Evolutionary conservation across 2,113 vertebrate genomes (phyloP).

Genomic region (Hemiprocne comata): DNA sequence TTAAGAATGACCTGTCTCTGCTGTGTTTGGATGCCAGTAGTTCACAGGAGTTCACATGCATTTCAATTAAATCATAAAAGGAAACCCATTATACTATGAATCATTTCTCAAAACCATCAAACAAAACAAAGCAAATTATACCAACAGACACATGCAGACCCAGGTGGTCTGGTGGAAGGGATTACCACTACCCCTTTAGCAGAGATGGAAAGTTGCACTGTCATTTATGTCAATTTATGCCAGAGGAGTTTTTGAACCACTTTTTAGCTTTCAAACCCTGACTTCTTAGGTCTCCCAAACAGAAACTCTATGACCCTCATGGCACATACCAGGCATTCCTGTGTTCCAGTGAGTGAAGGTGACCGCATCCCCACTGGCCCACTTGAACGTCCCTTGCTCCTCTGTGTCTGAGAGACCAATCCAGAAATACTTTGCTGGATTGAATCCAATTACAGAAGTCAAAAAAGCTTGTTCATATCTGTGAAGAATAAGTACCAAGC

Average conservation of each 20-base stretch:
- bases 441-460: slow-evolving; percentile 88
- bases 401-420: slow-evolving; percentile 85
- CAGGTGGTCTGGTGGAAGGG: not conserved
- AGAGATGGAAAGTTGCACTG: not conserved
- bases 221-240: not conserved
- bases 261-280: not conserved
- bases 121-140: not conserved
- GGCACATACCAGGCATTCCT: slow-evolving; percentile 87
- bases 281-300: not conserved
- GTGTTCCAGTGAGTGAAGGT: slow-evolving; percentile 90
- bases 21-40: not conserved
- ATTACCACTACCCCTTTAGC: not conserved
- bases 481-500: not conserved
- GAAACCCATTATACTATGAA: not conserved
- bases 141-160: not conserved
- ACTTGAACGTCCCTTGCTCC: slow-evolving; percentile 78
- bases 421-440: slow-evolving; percentile 93
- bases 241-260: not conserved
- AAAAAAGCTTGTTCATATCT: slow-evolving; percentile 95
- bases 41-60: not conserved
- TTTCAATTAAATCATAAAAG: not conserved
- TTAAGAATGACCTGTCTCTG: not conserved
- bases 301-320: not conserved
- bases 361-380: slow-evolving; percentile 76
- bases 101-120: not conserved